phyloP scores from a whole-genome alignment of 2,113 vertebrate genomes.

The Hippoglossus stenolepis region DNA sequence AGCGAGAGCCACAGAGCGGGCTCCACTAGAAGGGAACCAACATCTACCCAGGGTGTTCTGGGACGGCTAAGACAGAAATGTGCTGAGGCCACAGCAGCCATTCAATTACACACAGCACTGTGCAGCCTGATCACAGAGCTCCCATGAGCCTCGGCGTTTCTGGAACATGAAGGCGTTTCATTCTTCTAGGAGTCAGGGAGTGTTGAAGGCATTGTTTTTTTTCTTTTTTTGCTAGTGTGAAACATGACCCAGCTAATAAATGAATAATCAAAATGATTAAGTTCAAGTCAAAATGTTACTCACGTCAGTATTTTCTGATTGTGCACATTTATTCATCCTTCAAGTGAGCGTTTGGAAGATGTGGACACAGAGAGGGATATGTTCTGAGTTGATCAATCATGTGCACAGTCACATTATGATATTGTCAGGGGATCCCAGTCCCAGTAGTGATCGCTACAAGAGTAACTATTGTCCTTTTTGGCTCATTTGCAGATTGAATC shows the following conservation, averaged over 20 bases:
- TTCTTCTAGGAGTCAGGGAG: neutral
- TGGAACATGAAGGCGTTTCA: constrained; percentile 47
- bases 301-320: too few relatives aligned
- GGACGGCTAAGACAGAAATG: constrained; percentile 23
- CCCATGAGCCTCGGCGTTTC: constrained; percentile 16
- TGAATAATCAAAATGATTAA: too few relatives aligned
- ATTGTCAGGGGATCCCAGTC: neutral
- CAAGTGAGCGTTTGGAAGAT: too few relatives aligned
- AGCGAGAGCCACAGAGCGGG: constrained; percentile 11
- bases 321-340: too few relatives aligned
- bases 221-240: neutral
- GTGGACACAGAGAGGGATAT: too few relatives aligned
- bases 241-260: neutral
- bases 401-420: neutral
- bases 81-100: constrained; percentile 24
- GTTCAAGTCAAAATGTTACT: too few relatives aligned
- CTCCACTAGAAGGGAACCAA: constrained; percentile 25
- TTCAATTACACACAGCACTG: constrained; percentile 38
- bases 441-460: neutral
- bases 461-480: neutral
- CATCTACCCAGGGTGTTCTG: constrained; percentile 29
- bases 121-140: constrained; percentile 31
- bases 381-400: neutral
- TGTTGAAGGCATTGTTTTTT: neutral
- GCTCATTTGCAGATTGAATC: neutral